A percentile compares a stretch with the other conserved stretches of the same genome.
Evolutionary conservation across 2,113 vertebrate species (phyloP).

Genomic region (Labeo rohita): DNA sequence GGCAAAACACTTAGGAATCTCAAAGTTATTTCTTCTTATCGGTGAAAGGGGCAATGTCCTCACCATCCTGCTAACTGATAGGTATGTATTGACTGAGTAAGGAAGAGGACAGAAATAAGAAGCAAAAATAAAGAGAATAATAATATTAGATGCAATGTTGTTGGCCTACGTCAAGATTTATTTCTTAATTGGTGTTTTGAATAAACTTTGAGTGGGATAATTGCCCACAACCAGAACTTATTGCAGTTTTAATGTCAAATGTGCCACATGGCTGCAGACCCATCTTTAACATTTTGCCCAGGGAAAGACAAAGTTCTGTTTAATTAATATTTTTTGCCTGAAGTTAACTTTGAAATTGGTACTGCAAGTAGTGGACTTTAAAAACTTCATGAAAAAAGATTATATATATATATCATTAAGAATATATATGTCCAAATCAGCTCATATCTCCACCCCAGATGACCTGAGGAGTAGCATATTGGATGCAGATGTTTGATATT

Average conservation of each 20-base stretch:
- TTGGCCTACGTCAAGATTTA: neutral
- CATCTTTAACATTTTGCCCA: conserved; percentile 9
- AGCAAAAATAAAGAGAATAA: conserved; percentile 7
- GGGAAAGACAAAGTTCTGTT: neutral
- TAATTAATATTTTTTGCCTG: neutral
- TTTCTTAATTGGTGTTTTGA: conserved; percentile 7
- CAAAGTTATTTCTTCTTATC: conserved; percentile 53
- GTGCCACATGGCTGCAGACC: neutral
- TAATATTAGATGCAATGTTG: neutral
- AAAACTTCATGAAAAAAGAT: neutral
- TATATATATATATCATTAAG: neutral
- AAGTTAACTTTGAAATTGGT: neutral
- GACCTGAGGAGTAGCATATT: neutral
- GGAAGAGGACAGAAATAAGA: neutral
- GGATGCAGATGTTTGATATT: conserved; percentile 40
- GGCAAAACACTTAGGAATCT: conserved; percentile 12
- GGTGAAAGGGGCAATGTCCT: conserved; percentile 20
- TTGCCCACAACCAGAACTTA: conserved; percentile 19
- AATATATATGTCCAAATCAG: neutral
- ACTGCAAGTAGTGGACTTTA: neutral
- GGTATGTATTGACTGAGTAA: conserved; percentile 21
- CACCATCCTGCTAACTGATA: conserved; percentile 28
- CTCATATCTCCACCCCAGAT: neutral
- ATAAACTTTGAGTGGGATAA: conserved; percentile 19
- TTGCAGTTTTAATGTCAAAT: conserved; percentile 8